These are phyloP conservation scores for Morphnarchus princeps DNA, from an alignment of 2,113 vertebrate species.

Conservation along the genomic window DNA sequence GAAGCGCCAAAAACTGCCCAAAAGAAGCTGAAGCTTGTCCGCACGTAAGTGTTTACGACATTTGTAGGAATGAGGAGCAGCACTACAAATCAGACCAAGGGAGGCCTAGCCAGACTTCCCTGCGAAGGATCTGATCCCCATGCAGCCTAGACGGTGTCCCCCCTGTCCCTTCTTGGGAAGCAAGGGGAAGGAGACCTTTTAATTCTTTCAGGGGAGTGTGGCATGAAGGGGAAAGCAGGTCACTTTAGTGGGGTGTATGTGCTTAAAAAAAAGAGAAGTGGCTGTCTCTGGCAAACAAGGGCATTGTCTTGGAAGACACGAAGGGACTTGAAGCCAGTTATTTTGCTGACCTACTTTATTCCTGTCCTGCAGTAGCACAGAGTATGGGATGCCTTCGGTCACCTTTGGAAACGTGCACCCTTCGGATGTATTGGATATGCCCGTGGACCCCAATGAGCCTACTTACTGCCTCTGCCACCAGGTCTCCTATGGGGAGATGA, in stretches of 20 bases:
- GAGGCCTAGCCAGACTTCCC: neutral
- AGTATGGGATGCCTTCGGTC: slow-evolving; percentile 86
- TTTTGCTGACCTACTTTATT: neutral
- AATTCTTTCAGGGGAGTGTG: neutral
- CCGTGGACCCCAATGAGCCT: slow-evolving; percentile 96
- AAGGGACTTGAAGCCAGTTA: neutral
- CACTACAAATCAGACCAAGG: neutral
- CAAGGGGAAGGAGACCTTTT: neutral
- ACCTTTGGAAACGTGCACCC: slow-evolving; percentile 92
- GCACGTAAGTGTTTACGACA: slow-evolving; percentile 77
- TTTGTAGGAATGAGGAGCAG: neutral
- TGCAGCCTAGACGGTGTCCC: neutral
- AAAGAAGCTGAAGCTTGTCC: slow-evolving; percentile 93
- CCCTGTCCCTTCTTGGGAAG: neutral
- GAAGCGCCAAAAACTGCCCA: slow-evolving; percentile 89
- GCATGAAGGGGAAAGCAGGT: neutral
- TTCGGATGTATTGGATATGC: slow-evolving; percentile 98
- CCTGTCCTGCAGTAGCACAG: slow-evolving; percentile 77
- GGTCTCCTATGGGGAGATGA: slow-evolving; percentile 99
- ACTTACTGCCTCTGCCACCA: slow-evolving; percentile 98
- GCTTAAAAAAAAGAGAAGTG: neutral
- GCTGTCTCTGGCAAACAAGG: neutral
- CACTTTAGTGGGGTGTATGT: neutral
- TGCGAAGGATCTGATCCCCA: neutral
- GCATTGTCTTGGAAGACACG: neutral